Percentiles rank a stretch among this genome's conserved stretches.
Evolutionary conservation across 92 coral and sea anemone genomes (phyloP).

Genomic region (Pocillopora meandrina): DNA sequence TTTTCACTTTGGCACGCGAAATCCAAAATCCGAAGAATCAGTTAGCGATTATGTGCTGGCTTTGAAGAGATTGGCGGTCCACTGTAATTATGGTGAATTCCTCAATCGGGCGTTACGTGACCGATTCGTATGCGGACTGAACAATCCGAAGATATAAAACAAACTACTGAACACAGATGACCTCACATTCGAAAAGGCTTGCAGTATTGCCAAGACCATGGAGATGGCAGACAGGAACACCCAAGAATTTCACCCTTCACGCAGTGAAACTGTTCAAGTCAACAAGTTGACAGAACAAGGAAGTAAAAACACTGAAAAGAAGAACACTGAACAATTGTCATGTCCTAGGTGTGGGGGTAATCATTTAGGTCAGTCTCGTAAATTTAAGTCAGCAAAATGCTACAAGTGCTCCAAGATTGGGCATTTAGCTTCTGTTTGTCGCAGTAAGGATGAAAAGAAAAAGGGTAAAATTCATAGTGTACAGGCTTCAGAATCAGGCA

Average conservation of each 20-base stretch:
- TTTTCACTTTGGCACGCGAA: slow-evolving; percentile 53
- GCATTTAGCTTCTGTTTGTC: slow-evolving; percentile 28
- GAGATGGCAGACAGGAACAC: slow-evolving; percentile 71
- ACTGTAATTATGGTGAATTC: slow-evolving; percentile 62
- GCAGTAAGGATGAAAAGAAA: slow-evolving; percentile 12
- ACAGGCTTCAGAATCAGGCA: slow-evolving; percentile 3
- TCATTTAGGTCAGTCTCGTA: slow-evolving; percentile 42
- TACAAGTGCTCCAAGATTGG: slow-evolving; percentile 14
- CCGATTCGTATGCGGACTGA: slow-evolving; percentile 66
- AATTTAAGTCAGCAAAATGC: slow-evolving; percentile 25
- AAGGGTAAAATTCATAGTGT: slow-evolving; percentile 18
- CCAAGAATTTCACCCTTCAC: slow-evolving; percentile 45
- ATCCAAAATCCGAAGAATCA: slow-evolving; percentile 51
- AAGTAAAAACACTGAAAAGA: slow-evolving; percentile 17
- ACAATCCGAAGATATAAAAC: slow-evolving; percentile 55
- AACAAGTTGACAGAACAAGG: slow-evolving; percentile 20
- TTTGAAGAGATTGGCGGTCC: slow-evolving; percentile 62
- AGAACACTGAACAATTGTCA: not conserved
- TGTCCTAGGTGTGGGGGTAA: slow-evolving; percentile 60
- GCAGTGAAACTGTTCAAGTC: slow-evolving; percentile 23
- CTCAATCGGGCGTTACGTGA: slow-evolving; percentile 54
- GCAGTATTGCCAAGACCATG: slow-evolving; percentile 53
- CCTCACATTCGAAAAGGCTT: slow-evolving; percentile 55
- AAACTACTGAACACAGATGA: slow-evolving; percentile 40
- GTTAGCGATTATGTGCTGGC: slow-evolving; percentile 49